Base-by-base conservation (phyloP, 2,797 vertebrate genomes). In the Iguana delicatissima region DNA sequence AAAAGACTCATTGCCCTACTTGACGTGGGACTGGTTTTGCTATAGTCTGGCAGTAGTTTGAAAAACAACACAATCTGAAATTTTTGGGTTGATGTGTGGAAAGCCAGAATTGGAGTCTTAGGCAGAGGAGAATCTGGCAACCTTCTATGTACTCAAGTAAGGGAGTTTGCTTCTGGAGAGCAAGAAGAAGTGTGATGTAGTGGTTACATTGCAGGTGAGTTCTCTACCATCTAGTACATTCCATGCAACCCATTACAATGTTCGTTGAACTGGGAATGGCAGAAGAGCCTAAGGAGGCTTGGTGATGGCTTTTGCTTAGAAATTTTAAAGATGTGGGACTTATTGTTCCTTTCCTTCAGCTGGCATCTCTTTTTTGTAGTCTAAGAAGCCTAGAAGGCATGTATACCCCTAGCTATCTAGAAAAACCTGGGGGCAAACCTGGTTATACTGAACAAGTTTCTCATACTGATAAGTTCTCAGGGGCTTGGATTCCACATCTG, bases 271-370 rank as follows among this genome's bases (percentile, higher is more conserved):
- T 22, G 50, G 79, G 12, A 59, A 72, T 81, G 35, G 16, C n/a
- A 42, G 42, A 88, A n/a, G 13, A 35, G 0, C 6, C 5, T 42
- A n/a, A 0, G 1, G 29, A 35, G 32, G 32, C 38, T 35, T 24
- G 42, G 12, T n/a, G 10, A 55, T n/a, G 46, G 8, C 29, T 73
- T 73, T 46, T 52, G 35, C 22, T 69, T 32, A 12, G 67, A 42
- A 18, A 26, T 52, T 46, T 85, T 35, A 55, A 74, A 35, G 35
- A 46, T 72, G 4, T 18, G 12, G 32, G 24, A 14, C 38, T 2
- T 6, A 16, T 46, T 50, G 24, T 69, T 52, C 26, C 64, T n/a
- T 72, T 22, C 76, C 22, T n/a, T 35, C 55, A 59, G n/a, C 84
- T 73, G 16, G 3, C 8, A 5, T 85, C 46, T 32, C 50, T 69